A percentile compares a stretch with the other conserved stretches of the same genome.
phyloP scores from a whole-genome alignment of 2,888 invertebrate species.

The Dendrolimus houi region DNA sequence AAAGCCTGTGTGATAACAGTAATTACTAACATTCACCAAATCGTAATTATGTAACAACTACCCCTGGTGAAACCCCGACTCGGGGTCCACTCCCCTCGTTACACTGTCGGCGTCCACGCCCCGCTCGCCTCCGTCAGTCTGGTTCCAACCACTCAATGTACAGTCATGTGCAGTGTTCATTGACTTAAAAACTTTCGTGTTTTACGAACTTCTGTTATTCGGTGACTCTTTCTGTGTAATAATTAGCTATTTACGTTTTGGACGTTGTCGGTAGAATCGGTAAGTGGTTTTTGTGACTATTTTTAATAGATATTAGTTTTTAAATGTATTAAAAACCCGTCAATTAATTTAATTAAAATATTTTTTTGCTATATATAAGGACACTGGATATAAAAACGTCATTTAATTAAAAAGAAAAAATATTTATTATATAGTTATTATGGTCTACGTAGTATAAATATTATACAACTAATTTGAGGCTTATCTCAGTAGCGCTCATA shows the following conservation, averaged over 20 bases:
- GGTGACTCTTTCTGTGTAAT: neutral
- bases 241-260: neutral
- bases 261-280: neutral
- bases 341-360: too few species aligned
- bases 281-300: neutral
- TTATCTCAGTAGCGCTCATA: too few species aligned
- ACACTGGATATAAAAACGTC: too few species aligned
- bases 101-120: constrained; percentile 23
- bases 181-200: neutral
- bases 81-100: neutral
- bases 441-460: too few species aligned
- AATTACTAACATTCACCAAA: neutral
- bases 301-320: too few species aligned
- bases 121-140: constrained; percentile 21
- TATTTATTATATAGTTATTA: too few species aligned
- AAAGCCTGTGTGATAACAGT: too few species aligned
- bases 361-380: too few species aligned
- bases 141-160: neutral
- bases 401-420: too few species aligned
- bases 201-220: neutral
- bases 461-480: too few species aligned
- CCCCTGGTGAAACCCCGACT: neutral
- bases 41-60: neutral
- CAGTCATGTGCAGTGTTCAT: neutral
- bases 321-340: too few species aligned